A percentile compares a stretch with the other conserved stretches of the same genome.
These are phyloP conservation scores for Thereva unica DNA, from an alignment of 2,888 invertebrate genomes.

Conservation along the genomic window DNA sequence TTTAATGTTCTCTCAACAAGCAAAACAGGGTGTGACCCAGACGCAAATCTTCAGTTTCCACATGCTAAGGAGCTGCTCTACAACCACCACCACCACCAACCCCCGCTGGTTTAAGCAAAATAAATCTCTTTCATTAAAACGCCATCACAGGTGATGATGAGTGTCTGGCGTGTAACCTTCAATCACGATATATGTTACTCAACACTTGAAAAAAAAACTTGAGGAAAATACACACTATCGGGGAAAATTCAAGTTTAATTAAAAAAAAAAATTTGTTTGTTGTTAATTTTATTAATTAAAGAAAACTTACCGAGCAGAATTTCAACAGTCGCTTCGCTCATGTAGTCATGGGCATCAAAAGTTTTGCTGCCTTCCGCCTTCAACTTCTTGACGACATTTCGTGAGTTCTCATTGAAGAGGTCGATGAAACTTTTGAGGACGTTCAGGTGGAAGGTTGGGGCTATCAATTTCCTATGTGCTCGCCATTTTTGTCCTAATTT, in stretches of 20 bases:
- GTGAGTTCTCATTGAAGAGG: slow-evolving; percentile 81
- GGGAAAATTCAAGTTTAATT: background rate
- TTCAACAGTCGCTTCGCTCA: slow-evolving; percentile 84
- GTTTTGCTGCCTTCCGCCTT: slow-evolving; percentile 68
- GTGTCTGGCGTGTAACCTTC: too few species aligned
- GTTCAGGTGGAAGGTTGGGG: slow-evolving; percentile 86
- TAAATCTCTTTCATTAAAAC: too few species aligned
- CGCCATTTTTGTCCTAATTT: slow-evolving; percentile 78
- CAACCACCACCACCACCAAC: too few species aligned
- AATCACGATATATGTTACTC: too few species aligned
- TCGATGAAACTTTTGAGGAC: slow-evolving; percentile 85
- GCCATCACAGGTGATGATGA: too few species aligned
- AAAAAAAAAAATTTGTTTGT: slow-evolving; percentile 4
- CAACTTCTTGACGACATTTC: slow-evolving; percentile 72
- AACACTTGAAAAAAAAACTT: background rate
- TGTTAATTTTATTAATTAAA: background rate
- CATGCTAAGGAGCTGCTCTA: too few species aligned
- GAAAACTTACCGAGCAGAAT: slow-evolving; percentile 70
- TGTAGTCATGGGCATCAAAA: slow-evolving; percentile 81
- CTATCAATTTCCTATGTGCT: slow-evolving; percentile 81
- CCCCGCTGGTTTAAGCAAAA: too few species aligned
- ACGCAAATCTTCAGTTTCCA: too few species aligned
- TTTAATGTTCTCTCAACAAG: too few species aligned
- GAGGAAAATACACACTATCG: background rate
- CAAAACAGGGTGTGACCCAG: too few species aligned